Percentiles rank a stretch among this genome's conserved stretches.
Evolutionary conservation across 2,888 invertebrate species (phyloP).

Genomic region (Silvanus unidentatus): DNA sequence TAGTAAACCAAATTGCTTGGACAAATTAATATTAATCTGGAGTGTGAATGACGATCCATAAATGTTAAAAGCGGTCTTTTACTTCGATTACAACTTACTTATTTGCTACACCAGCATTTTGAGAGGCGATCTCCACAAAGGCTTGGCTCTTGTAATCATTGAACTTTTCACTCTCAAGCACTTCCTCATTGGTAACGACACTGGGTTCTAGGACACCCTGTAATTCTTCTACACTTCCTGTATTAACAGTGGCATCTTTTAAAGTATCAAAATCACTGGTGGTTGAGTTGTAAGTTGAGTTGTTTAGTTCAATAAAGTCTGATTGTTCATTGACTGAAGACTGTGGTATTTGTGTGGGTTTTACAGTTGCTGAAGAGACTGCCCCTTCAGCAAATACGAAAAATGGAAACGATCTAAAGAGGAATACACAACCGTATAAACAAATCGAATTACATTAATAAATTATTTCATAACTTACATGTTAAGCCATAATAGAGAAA

Average conservation of each 20-base stretch:
- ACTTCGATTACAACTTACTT: conserved; percentile 18
- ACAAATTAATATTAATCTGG: no score
- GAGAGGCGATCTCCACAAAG: conserved; percentile 20
- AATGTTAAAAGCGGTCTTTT: neutral
- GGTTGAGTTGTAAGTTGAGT: no score
- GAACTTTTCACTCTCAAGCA: conserved; percentile 11
- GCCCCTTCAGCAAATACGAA: neutral
- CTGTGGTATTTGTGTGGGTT: neutral
- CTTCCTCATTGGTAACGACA: conserved; percentile 18
- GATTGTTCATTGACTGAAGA: neutral
- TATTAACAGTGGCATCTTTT: no score
- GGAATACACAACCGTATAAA: neutral
- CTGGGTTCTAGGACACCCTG: conserved; percentile 21
- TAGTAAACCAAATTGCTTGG: neutral
- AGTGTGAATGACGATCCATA: no score
- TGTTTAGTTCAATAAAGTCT: no score
- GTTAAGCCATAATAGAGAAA: neutral
- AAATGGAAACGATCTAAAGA: neutral
- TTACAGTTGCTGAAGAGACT: neutral
- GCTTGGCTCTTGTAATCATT: conserved; percentile 15
- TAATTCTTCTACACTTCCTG: neutral
- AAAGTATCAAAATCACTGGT: no score
- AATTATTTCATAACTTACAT: no score
- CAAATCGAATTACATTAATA: no score
- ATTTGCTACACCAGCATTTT: conserved; percentile 25